Percentiles rank a stretch among this genome's conserved stretches.
Evolutionary conservation across 2,888 invertebrate species (phyloP).

Genomic region (Eupithecia exiguata): DNA sequence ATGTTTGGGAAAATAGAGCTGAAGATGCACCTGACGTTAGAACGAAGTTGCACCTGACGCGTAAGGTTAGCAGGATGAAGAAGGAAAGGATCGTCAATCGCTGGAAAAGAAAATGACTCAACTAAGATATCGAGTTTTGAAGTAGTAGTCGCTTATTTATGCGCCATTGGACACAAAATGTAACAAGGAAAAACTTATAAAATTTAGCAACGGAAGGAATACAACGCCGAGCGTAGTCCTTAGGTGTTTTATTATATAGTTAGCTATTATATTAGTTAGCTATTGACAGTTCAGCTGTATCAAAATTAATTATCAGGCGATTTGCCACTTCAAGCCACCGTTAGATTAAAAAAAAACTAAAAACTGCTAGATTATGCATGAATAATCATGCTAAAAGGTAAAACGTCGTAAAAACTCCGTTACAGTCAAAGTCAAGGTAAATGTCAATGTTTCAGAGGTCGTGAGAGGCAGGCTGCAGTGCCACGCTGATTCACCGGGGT

Average conservation of each 20-base stretch:
- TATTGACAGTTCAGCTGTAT: background rate
- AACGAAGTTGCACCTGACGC: background rate
- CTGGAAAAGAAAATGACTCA: background rate
- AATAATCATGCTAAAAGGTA: slow-evolving; percentile 13
- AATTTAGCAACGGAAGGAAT: background rate
- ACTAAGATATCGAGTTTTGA: background rate
- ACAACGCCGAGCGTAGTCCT: background rate
- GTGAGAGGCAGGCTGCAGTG: slow-evolving; percentile 62
- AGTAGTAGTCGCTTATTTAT: background rate
- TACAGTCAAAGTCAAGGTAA: slow-evolving; percentile 33
- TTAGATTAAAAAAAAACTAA: background rate
- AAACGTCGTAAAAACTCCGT: slow-evolving; percentile 23
- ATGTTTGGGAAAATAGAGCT: background rate
- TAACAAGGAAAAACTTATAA: no score
- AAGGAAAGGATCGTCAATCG: background rate
- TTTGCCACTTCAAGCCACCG: background rate
- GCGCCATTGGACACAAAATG: background rate
- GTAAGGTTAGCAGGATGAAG: no score
- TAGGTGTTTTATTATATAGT: no score
- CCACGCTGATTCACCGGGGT: slow-evolving; percentile 51
- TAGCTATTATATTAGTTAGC: background rate
- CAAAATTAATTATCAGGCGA: background rate
- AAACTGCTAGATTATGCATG: background rate
- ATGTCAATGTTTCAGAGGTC: slow-evolving; percentile 55
- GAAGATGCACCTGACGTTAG: background rate